Percentiles rank a stretch among this genome's conserved stretches.
These are phyloP conservation scores for Clamator glandarius DNA, from an alignment of 2,797 vertebrate genomes.

Conservation along the genomic window DNA sequence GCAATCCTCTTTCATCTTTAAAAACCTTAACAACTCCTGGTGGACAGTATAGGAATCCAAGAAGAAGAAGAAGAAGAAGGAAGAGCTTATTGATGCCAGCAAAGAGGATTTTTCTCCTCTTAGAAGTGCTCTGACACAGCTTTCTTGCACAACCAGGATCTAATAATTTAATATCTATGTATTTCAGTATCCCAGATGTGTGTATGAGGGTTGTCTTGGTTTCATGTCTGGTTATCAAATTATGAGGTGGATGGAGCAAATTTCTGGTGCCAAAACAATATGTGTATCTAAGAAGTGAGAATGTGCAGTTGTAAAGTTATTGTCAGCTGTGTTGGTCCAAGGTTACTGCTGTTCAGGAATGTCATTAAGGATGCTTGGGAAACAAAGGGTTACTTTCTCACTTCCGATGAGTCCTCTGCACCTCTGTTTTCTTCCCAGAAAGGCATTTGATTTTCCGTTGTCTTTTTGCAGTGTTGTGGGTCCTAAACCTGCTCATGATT, in stretches of 20 bases:
- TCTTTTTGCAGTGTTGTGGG: background rate
- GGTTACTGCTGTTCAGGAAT: background rate
- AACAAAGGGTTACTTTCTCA: accelerated
- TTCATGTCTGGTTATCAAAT: background rate
- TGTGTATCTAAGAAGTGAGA: background rate
- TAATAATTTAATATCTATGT: background rate
- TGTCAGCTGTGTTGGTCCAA: background rate
- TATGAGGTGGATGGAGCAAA: background rate
- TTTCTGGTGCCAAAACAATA: background rate
- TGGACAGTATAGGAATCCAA: background rate
- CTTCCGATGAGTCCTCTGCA: background rate
- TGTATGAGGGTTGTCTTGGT: background rate
- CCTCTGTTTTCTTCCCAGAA: background rate
- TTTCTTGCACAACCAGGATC: background rate
- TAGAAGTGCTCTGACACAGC: background rate
- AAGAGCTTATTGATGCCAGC: background rate
- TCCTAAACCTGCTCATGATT: accelerated
- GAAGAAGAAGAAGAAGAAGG: background rate
- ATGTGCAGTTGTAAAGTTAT: background rate
- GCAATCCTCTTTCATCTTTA: background rate
- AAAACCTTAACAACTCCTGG: background rate
- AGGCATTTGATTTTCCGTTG: accelerated
- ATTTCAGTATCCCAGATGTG: background rate
- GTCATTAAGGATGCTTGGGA: background rate
- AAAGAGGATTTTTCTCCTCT: background rate